These are phyloP conservation scores for Alectura lathami DNA, from an alignment of 2,113 vertebrate species.

Conservation along the genomic window DNA sequence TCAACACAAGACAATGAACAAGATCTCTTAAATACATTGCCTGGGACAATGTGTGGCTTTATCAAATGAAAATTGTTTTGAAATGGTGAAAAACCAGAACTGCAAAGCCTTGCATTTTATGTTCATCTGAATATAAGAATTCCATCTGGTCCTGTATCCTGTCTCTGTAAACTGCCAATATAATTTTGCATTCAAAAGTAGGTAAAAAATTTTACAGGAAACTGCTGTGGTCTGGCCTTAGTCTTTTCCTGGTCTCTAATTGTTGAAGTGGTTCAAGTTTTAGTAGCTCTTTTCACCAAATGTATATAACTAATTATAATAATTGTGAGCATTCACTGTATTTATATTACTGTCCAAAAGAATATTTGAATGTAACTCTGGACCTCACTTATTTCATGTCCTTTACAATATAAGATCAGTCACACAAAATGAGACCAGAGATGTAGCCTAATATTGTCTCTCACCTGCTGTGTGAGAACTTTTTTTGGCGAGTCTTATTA, in stretches of 20 bases:
- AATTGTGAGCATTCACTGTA: neutral
- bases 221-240: neutral
- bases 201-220: conserved; percentile 14
- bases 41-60: neutral
- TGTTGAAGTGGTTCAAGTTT: neutral
- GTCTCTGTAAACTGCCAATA: neutral
- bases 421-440: neutral
- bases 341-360: neutral
- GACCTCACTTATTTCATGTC: neutral
- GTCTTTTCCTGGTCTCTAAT: conserved; percentile 9
- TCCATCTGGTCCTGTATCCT: conserved; percentile 1
- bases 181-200: conserved; percentile 23
- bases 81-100: neutral
- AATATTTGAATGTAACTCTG: neutral
- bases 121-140: conserved; percentile 5
- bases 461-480: neutral
- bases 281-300: neutral
- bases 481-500: neutral
- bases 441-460: neutral
- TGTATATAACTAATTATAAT: neutral
- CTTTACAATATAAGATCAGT: neutral
- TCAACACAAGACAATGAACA: neutral
- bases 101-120: neutral
- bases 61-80: neutral
- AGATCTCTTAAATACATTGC: neutral